Conservation (phyloP, 2,888 invertebrate species). For the Eledone cirrhosa region DNA sequence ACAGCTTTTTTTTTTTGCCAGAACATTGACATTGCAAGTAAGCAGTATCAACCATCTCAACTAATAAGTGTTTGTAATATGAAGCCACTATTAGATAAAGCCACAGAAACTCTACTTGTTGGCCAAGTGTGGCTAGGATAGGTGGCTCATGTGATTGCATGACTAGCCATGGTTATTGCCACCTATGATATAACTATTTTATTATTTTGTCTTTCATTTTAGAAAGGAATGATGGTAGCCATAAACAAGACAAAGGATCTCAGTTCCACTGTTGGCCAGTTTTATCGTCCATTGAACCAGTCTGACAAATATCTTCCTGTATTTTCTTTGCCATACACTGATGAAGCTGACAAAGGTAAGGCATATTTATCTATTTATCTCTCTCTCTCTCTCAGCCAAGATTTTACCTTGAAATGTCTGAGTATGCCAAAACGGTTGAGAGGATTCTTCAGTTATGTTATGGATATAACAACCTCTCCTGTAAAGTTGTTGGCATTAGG, state of each 20-base stretch:
- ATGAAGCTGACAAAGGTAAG: constrained; percentile 69
- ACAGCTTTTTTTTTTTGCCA: too few relatives aligned
- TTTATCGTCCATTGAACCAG: constrained; percentile 64
- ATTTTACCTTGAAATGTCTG: neutral
- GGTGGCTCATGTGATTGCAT: too few relatives aligned
- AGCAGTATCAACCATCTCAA: too few relatives aligned
- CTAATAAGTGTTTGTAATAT: too few relatives aligned
- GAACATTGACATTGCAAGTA: too few relatives aligned
- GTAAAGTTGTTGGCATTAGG: too few relatives aligned
- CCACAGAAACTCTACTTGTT: too few relatives aligned
- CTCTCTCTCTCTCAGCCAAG: neutral
- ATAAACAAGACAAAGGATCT: constrained; percentile 71
- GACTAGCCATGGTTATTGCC: neutral
- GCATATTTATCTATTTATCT: neutral
- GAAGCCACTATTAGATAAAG: too few relatives aligned
- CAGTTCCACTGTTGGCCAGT: constrained; percentile 69
- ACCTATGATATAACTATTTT: neutral
- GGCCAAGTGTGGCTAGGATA: too few relatives aligned
- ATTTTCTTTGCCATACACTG: constrained; percentile 69
- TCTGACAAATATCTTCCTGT: constrained; percentile 56
- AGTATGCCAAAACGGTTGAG: too few relatives aligned
- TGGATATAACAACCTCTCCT: too few relatives aligned
- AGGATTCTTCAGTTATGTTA: too few relatives aligned
- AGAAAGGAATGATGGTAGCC: constrained; percentile 69
- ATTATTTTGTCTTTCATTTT: constrained; percentile 31